Conservation (phyloP, 2,797 vertebrate genomes). For the Acipenser ruthenus region DNA sequence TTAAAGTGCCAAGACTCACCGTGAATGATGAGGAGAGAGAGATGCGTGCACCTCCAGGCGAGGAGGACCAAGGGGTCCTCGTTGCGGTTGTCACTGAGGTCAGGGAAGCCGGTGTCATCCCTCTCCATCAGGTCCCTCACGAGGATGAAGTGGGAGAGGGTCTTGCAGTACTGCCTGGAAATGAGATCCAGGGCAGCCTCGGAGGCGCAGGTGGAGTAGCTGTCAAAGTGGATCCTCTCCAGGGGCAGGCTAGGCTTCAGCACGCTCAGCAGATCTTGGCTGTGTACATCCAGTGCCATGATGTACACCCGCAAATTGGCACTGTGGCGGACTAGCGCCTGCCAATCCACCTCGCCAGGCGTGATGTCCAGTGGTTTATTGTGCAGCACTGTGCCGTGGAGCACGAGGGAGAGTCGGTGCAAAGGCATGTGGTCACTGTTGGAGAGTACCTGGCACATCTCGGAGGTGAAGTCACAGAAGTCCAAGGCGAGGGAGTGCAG, state of each 20-base stretch:
- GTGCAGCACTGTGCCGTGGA: slow-evolving; percentile 82
- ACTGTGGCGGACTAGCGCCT: slow-evolving; percentile 83
- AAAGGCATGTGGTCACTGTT: slow-evolving; percentile 79
- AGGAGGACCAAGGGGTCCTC: slow-evolving; percentile 93
- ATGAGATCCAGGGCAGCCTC: slow-evolving; percentile 90
- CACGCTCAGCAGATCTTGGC: slow-evolving; percentile 84
- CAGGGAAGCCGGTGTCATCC: slow-evolving; percentile 82
- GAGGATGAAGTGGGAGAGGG: slow-evolving; percentile 91
- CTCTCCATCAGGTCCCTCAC: slow-evolving; percentile 71
- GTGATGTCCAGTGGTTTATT: slow-evolving; percentile 82
- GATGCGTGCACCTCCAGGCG: slow-evolving; percentile 88
- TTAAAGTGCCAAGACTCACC: slow-evolving; percentile 55
- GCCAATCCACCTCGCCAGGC: slow-evolving; percentile 89
- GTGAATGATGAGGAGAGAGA: slow-evolving; percentile 85
- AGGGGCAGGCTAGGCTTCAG: slow-evolving; percentile 94
- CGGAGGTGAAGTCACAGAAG: slow-evolving; percentile 91
- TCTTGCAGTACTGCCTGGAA: slow-evolving; percentile 93
- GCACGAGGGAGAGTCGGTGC: slow-evolving; percentile 88
- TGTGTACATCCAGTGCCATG: slow-evolving; percentile 90
- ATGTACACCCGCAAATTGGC: slow-evolving; percentile 88
- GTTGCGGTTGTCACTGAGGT: slow-evolving; percentile 88
- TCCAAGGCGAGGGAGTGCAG: slow-evolving; percentile 87
- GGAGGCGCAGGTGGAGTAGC: slow-evolving; percentile 82
- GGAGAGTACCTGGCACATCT: slow-evolving; percentile 84
- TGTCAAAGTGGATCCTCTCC: slow-evolving; percentile 94